Evolutionary conservation across 2,888 invertebrate species (phyloP).

Genomic region (Lithophane ornitopus): DNA sequence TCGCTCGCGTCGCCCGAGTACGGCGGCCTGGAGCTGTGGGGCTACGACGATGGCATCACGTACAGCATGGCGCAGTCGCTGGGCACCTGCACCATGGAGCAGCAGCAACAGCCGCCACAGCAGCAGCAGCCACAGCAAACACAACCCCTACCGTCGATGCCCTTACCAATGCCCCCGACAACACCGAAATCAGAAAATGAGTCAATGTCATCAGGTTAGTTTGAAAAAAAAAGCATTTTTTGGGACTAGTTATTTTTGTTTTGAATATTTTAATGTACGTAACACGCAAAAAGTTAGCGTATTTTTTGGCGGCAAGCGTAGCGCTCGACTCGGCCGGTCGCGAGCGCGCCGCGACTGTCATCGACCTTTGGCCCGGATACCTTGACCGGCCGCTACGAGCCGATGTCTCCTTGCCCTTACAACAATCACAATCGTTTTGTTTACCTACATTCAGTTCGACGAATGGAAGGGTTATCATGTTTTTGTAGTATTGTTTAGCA

Average conservation of each 20-base stretch:
- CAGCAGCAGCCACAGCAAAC: conserved; percentile 86
- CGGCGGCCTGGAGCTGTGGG: conserved; percentile 96
- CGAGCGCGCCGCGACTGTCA: conserved; percentile 81
- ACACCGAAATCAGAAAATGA: conserved; percentile 90
- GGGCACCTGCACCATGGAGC: conserved; percentile 88
- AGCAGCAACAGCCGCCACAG: conserved; percentile 88
- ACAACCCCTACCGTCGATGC: conserved; percentile 90
- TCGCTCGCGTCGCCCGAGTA: conserved; percentile 94
- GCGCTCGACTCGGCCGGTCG: conserved; percentile 67
- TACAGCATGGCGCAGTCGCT: conserved; percentile 86
- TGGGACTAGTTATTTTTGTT: conserved; percentile 23
- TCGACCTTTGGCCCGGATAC: conserved; percentile 90
- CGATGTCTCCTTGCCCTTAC: conserved; percentile 85
- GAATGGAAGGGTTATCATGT: conserved; percentile 47
- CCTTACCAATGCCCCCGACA: conserved; percentile 87
- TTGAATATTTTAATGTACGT: conserved; percentile 6
- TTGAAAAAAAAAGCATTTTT: neutral
- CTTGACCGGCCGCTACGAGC: conserved; percentile 87
- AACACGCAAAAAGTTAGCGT: conserved; percentile 43
- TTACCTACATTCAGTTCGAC: conserved; percentile 77
- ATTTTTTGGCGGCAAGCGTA: conserved; percentile 83
- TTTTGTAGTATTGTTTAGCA: conserved; percentile 35
- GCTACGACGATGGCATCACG: conserved; percentile 91
- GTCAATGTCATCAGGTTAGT: conserved; percentile 89
- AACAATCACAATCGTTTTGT: conserved; percentile 84